Evolutionary conservation across 2,113 vertebrate species (phyloP), one percentile per base, ranked within the genome.

Genomic region (Clupea harengus): DNA sequence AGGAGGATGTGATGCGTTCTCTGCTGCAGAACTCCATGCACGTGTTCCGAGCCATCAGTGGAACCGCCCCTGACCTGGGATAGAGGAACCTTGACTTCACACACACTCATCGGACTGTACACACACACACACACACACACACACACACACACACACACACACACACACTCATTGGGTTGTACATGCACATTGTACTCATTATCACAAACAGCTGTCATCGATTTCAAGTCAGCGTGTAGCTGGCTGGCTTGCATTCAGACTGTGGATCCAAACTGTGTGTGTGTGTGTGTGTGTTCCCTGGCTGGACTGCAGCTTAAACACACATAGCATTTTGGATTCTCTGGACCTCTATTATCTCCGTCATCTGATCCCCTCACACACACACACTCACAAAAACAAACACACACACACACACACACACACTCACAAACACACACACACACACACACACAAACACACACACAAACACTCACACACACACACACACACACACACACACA

Each of bases 31-130:
- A 98, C 94, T 98, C 98, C 2, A 91, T 98, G 17, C 96, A 98
- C 0, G 98, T 99, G 84, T 99, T 99, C 88, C 96, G 96, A 82
- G 98, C 96, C 0, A 99, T 99, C 94, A 99, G 98, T 0, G 98
- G 98, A 81, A 99, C 95, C 0, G 94, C 96, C 9, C 88, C 95
- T 5, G 94, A 97, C 67, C 92, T 96, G 90, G 92, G 91, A 49
- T 98, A 95, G 18, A 60, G 18, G 18, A 22, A 60, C 54, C 54
- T 22, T 6, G 2, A 60, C 1, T 32, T 28, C 64, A 28, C 25
- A 32, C n/a, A 28, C n/a, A 72, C 64, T 13, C 64, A 39, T 39
- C 39, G 39, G 39, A 39, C 39, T 39, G 39, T 39, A 72, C n/a
- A 72, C n/a, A 28, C 64, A 28, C n/a, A 0, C 64, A 72, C n/a